A percentile compares a stretch with the other conserved stretches of the same genome.
Conservation (phyloP, 2,888 invertebrate genomes). For the Drosophila leonis region DNA sequence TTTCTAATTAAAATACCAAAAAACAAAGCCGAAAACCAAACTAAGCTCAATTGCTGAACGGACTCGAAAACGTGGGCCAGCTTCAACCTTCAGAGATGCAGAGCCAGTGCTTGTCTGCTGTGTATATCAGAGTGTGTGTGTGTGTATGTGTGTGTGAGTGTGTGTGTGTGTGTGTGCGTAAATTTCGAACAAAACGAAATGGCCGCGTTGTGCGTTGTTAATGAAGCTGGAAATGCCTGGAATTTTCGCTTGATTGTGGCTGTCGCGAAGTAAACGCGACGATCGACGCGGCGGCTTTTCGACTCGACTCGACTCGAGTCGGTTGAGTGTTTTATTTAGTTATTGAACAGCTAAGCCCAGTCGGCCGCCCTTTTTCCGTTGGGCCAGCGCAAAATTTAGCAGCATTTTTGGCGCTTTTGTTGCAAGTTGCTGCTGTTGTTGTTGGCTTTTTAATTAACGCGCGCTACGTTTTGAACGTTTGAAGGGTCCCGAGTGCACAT, state of each 20-base stretch:
- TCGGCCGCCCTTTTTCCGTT: slow-evolving; percentile 51
- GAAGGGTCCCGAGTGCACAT: slow-evolving; percentile 65
- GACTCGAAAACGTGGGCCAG: slow-evolving; percentile 34
- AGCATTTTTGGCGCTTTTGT: slow-evolving; percentile 77
- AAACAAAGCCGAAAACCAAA: slow-evolving; percentile 49
- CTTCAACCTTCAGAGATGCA: slow-evolving; percentile 28
- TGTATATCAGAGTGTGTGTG: slow-evolving; percentile 1
- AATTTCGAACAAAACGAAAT: slow-evolving; percentile 74
- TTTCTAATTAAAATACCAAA: slow-evolving; percentile 80
- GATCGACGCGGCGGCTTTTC: slow-evolving; percentile 26
- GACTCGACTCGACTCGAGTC: slow-evolving; percentile 1
- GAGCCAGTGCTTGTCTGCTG: neutral
- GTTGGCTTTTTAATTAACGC: slow-evolving; percentile 76
- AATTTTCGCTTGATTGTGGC: slow-evolving; percentile 77
- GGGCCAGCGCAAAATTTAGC: slow-evolving; percentile 61
- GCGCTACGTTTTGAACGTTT: slow-evolving; percentile 74
- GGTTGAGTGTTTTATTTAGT: slow-evolving; percentile 76
- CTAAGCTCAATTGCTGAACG: slow-evolving; percentile 69
- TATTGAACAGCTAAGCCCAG: slow-evolving; percentile 70
- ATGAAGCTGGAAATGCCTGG: slow-evolving; percentile 79
- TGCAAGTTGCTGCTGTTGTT: slow-evolving; percentile 29
- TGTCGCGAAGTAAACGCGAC: slow-evolving; percentile 19
- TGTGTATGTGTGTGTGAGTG: slow-evolving; percentile 2
- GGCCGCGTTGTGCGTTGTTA: slow-evolving; percentile 75
- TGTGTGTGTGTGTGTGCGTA: slow-evolving; percentile 22